phyloP scores from a whole-genome alignment of 23 tunicate species.

The Clavelina lepadiformis region DNA sequence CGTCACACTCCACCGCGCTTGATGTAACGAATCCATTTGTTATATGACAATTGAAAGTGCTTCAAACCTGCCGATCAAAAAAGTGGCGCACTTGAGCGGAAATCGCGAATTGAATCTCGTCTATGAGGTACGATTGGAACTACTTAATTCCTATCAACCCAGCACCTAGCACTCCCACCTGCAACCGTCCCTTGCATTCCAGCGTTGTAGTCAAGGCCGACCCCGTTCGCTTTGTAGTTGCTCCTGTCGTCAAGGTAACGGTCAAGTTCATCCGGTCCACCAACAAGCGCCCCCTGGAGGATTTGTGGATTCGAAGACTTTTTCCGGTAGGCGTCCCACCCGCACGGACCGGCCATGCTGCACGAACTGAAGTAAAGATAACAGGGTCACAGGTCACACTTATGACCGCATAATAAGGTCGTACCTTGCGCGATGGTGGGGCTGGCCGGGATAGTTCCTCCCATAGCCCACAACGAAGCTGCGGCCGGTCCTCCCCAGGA shows the following conservation, averaged over 20 bases:
- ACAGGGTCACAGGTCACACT: neutral
- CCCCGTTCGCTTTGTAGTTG: slow-evolving; percentile 51
- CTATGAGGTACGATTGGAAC: too few species aligned
- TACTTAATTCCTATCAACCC: too few species aligned
- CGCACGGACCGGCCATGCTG: slow-evolving; percentile 49
- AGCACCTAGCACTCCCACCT: slow-evolving; percentile 24
- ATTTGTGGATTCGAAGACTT: slow-evolving; percentile 42
- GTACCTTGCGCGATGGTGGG: slow-evolving; percentile 89
- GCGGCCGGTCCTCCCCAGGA: slow-evolving; percentile 80
- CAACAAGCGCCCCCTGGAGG: slow-evolving; percentile 64
- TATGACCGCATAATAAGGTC: neutral
- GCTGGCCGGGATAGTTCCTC: slow-evolving; percentile 46
- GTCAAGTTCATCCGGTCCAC: slow-evolving; percentile 59
- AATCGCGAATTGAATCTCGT: neutral
- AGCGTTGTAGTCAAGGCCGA: slow-evolving; percentile 67
- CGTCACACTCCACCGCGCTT: too few species aligned
- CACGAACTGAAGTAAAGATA: slow-evolving; percentile 52
- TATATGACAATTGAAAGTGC: slow-evolving; percentile 24
- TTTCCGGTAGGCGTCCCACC: slow-evolving; percentile 30
- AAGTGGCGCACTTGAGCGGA: neutral
- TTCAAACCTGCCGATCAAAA: slow-evolving; percentile 9
- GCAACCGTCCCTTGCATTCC: slow-evolving; percentile 78
- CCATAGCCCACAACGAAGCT: slow-evolving; percentile 88
- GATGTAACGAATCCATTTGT: slow-evolving; percentile 21
- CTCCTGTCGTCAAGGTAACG: slow-evolving; percentile 50